Base-by-base conservation (phyloP, 2,113 vertebrate genomes). In the Raphicerus campestris region DNA sequence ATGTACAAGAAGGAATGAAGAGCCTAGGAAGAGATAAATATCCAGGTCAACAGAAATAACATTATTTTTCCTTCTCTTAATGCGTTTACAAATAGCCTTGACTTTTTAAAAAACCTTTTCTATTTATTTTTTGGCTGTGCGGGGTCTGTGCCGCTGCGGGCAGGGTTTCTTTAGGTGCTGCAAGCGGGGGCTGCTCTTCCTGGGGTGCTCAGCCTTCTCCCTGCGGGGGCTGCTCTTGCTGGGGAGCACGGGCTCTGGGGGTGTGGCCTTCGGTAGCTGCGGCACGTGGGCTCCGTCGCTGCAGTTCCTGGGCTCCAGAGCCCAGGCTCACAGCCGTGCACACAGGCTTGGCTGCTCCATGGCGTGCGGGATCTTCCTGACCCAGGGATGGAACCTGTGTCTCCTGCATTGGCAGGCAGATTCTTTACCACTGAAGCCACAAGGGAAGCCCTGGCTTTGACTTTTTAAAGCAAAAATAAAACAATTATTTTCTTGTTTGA, bases 391-490 rank as follows among this genome's bases (percentile, higher is more conserved):
- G 66, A 70, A 39, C 66, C 19, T 11, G 66, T 3, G 35, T 73
- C 66, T 73, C 39, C 35, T 22, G 10, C 66, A 73, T 6, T 39
- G 66, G 66, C 20, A 13, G 35, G 35, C 66, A 39, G 35, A 73
- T 73, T 70, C n/a, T 39, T 70, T 73, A 24, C 66, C 35, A 6
- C 35, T 39, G 66, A 39, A 35, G n/a, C 66, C 66, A 73, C 66
- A 73, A n/a, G 66, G 5, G 19, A 73, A 73, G n/a, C 19, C 66
- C 35, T 73, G 66, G 66, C 66, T 39, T 39, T 39, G 35, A 39
- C 35, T 73, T 73, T 88, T 47, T n/a, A 91, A 61, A 87, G 51
- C 13, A 85, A 85, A 89, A 66, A 66, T 14, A 32, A 60, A 35
- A 73, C 56, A 91, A n/a, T 60, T 70, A 81, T 77, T n/a, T 32